phyloP scores from a whole-genome alignment of 1,140 invertebrate species.

The Pantala flavescens region DNA sequence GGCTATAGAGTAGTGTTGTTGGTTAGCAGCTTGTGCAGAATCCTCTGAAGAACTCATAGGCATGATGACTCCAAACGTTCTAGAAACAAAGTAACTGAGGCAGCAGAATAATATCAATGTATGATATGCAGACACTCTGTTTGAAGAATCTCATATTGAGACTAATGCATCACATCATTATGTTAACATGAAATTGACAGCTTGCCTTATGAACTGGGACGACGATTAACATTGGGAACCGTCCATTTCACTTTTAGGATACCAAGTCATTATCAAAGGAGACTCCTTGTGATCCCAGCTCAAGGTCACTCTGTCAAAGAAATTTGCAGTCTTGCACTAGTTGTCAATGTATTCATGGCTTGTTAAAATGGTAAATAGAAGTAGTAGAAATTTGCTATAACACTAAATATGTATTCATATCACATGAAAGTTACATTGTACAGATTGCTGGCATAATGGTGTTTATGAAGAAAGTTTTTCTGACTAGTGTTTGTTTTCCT shows the following conservation, averaged over 20 bases:
- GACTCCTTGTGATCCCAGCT: slow-evolving; percentile 11
- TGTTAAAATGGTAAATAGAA: slow-evolving; percentile 13
- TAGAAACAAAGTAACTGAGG: slow-evolving; percentile 1
- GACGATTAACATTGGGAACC: slow-evolving; percentile 12
- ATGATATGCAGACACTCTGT: slow-evolving; percentile 13
- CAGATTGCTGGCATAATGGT: neutral
- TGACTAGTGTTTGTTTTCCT: slow-evolving; percentile 14
- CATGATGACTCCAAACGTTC: neutral
- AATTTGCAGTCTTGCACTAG: slow-evolving; percentile 1
- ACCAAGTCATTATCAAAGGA: slow-evolving; percentile 11
- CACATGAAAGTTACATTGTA: slow-evolving; percentile 13
- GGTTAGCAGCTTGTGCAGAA: neutral
- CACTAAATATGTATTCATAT: slow-evolving; percentile 12
- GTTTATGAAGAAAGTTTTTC: neutral
- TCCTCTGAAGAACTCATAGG: slow-evolving; percentile 6
- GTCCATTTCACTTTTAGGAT: slow-evolving; percentile 14
- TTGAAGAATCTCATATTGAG: slow-evolving; percentile 16
- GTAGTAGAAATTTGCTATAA: slow-evolving; percentile 8
- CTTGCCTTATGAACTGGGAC: slow-evolving; percentile 16
- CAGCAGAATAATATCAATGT: slow-evolving; percentile 14
- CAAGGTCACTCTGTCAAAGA: slow-evolving; percentile 12
- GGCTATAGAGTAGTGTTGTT: neutral
- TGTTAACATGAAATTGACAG: slow-evolving; percentile 5
- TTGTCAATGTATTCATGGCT: slow-evolving; percentile 15
- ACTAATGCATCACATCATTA: slow-evolving; percentile 12